Base-by-base conservation (phyloP, 30 jellyfish, hydroid and myxozoan genomes). In the Cassiopea andromeda region DNA sequence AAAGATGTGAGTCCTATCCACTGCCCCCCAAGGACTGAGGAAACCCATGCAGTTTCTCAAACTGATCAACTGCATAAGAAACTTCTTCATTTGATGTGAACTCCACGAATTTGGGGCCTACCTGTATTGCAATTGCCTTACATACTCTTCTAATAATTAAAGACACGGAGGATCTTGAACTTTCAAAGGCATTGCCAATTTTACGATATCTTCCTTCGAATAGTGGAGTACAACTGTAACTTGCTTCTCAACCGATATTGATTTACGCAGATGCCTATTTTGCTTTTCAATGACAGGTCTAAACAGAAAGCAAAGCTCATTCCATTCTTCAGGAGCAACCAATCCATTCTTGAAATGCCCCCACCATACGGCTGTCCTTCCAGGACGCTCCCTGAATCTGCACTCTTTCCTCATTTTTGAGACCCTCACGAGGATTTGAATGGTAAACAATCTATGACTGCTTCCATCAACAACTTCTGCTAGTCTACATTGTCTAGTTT, bases 21-120 rank as follows among this genome's bases (percentile, higher is more conserved):
- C 74, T 17, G 92, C 97, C 27, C 96, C 38, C 96, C 16, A 78
- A 5, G 64, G 93, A 89, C 71, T 80, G 97, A 10, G 90, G 97
- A 61, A 81, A 89, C 9, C 97, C 97, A 74, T 48, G 78, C 27
- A 4, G 7, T 19, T 81, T 44, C 44, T 38, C 15, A 71, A 83
- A 16, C 45, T 49, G 46, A 43, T 9, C 81, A 4, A 73, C 82
- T 43, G 59, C 80, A 10, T 57, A 3, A 5, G 71, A 82, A 47
- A 69, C 93, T 45, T 73, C 84, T 50, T 70, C 97, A 6, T 82
- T 87, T 16, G 18, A 16, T 76, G 94, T 85, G 14, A 77, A 58
- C 48, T 75, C 71, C 17, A 89, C 59, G 69, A 69, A 81, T 75
- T 89, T 89, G 57, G 88, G 88, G 44, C 88, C 92, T 7, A 89